Evolutionary conservation across 1,140 invertebrate species (phyloP), one percentile per base, ranked within the genome.

Genomic region (Trichonephila inaurata): DNA sequence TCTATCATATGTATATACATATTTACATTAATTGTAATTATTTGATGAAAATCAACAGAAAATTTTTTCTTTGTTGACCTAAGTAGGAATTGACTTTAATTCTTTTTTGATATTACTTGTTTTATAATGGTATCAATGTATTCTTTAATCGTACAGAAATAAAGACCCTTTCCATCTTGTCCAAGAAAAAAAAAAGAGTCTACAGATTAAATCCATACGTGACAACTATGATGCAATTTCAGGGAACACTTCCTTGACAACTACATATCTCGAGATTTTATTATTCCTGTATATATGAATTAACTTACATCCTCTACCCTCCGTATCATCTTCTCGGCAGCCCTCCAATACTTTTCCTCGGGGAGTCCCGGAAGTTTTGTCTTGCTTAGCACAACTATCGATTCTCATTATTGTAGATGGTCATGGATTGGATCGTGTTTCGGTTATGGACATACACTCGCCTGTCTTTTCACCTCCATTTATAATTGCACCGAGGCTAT

Each of bases 321-420:
- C 69, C 16, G 16, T 72, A 72, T 72, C 69, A 16, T 72, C 24
- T 72, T 72, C 28, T 72, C 33, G 10, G 69, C 28, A 72, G 69
- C 14, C 69, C 24, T 28, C 28, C 69, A 72, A 24, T 12, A 72
- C 10, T 28, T 72, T 33, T 72, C 69, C 69, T 72, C 2, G 2
- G 69, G 14, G 69, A 72, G 12, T 24, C 10, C n/a, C 10, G 14
- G 10, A 16, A 33, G 69, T 72, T 72, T 18, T 72, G 69, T 72
- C 69, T 72, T 28, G 69, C 69, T 24, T 16, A 24, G 69, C n/a
- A 72, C 24, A 72, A 72, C 69, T 72, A 72, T 72, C 69, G 69
- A 72, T 72, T 72, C 69, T 72, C 69, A 72, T 72, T 72, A 72
- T 33, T n/a, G 69, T 72, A 14, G 28, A 40, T 24, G 14, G 69